Base-by-base conservation (phyloP, 2,888 invertebrate genomes). In the Micropterix aruncella region DNA sequence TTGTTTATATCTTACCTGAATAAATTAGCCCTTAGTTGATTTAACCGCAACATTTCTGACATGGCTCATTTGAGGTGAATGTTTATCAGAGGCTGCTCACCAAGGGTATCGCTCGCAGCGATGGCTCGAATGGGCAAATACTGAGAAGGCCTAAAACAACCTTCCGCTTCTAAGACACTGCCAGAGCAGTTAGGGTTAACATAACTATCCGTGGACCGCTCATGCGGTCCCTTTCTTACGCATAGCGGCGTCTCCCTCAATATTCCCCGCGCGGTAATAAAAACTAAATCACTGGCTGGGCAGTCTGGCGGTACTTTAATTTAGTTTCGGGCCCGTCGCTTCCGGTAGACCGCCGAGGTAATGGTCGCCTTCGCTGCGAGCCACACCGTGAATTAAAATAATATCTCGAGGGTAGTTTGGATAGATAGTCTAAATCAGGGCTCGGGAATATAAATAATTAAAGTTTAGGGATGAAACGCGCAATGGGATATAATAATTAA, bases 281-380 rank as follows among this genome's bases (percentile, higher is more conserved):
- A 50, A 48, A 48, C 43, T 50, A 50, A 50, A 50, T 50, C 50
- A 50, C 50, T 44, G 50, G 42, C 36, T n/a, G n/a, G 42, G 40
- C 44, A 27, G 48, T 40, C 41, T 41, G 44, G 19, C 27, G 27
- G 27, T 27, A 27, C 27, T 27, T 27, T 27, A 27, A 27, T 27
- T 27, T 27, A 27, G 27, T 27, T 27, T 27, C 27, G 27, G 27
- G 27, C 7, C 5, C 5, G 27, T 7, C 5, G 27, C 12, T 27
- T 27, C 27, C 27, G 5, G 27, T 5, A 27, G 27, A 27, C 12
- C 12, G 27, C 12, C n/a, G n/a, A n/a, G n/a, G n/a, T n/a, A n/a
- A n/a, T n/a, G n/a, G n/a, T n/a, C n/a, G n/a, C n/a, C n/a, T n/a
- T n/a, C n/a, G n/a, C n/a, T n/a, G n/a, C n/a, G n/a, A n/a, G n/a